Conservation (phyloP, 2,113 vertebrate genomes). For the Nannospalax galili region DNA sequence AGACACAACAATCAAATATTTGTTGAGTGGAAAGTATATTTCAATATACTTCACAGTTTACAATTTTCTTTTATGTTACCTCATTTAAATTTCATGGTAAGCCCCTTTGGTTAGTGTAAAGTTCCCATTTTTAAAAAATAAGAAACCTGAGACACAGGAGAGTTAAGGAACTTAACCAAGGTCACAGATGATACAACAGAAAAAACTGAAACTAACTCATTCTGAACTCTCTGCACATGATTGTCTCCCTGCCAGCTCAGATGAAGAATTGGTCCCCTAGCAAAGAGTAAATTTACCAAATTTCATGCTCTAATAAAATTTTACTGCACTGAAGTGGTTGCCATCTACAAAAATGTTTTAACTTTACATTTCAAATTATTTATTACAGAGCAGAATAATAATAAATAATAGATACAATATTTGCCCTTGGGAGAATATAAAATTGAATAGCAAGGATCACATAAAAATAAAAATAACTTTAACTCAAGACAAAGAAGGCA, state of each 20-base stretch:
- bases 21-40: conserved; percentile 30
- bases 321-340: neutral
- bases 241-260: neutral
- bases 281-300: neutral
- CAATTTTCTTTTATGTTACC: neutral
- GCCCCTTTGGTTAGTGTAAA: neutral
- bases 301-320: conserved; percentile 59
- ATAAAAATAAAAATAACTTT: conserved; percentile 18
- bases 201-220: neutral
- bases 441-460: conserved; percentile 1
- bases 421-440: conserved; percentile 26
- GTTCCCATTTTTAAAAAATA: neutral
- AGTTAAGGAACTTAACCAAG: neutral
- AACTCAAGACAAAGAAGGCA: conserved; percentile 21
- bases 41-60: neutral
- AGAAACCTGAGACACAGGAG: neutral
- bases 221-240: neutral
- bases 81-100: conserved; percentile 4
- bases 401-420: conserved; percentile 58
- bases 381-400: neutral
- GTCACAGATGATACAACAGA: neutral
- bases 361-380: conserved; percentile 48
- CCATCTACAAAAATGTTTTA: conserved; percentile 26
- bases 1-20: neutral
- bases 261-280: neutral